phyloP scores from a whole-genome alignment of 2,797 vertebrate genomes.

The Eupleurogrammus muticus region DNA sequence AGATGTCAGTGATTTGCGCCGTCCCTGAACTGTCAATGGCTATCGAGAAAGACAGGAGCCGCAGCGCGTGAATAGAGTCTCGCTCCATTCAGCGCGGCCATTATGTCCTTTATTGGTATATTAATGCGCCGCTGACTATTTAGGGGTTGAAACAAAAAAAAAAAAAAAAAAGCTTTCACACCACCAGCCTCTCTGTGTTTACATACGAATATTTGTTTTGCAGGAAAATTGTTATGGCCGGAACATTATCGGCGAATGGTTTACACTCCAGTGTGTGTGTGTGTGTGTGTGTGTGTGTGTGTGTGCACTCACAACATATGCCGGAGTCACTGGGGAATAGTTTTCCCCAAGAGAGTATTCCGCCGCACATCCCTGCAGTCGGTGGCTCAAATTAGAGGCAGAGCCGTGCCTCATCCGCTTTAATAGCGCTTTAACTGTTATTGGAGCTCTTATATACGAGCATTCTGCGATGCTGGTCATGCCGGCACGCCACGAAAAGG shows the following conservation, averaged over 20 bases:
- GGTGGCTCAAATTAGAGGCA: slow-evolving; percentile 92
- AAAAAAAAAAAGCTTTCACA: slow-evolving; percentile 6
- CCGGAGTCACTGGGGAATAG: slow-evolving; percentile 66
- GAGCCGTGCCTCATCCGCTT: slow-evolving; percentile 85
- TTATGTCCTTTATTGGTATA: slow-evolving; percentile 30
- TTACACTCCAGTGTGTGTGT: slow-evolving; percentile 83
- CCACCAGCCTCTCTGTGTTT: not conserved
- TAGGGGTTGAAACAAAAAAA: slow-evolving; percentile 2
- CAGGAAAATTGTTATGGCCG: slow-evolving; percentile 71
- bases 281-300: slow-evolving; percentile 59
- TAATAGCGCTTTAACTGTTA: slow-evolving; percentile 92
- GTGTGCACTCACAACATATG: slow-evolving; percentile 73
- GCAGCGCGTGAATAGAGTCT: slow-evolving; percentile 37
- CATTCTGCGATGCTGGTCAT: slow-evolving; percentile 88
- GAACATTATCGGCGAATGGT: slow-evolving; percentile 88
- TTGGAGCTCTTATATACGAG: slow-evolving; percentile 87
- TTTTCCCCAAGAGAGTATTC: slow-evolving; percentile 88
- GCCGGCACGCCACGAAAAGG: slow-evolving; percentile 84
- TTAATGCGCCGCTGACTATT: slow-evolving; percentile 33
- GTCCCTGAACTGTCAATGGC: slow-evolving; percentile 68
- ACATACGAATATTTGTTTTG: slow-evolving; percentile 58
- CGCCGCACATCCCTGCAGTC: slow-evolving; percentile 89
- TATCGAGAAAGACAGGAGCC: slow-evolving; percentile 28
- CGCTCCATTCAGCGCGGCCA: slow-evolving; percentile 28
- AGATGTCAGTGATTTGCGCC: slow-evolving; percentile 50